Conservation (phyloP, 2,113 vertebrate species). For the Hippopotamus amphibius region DNA sequence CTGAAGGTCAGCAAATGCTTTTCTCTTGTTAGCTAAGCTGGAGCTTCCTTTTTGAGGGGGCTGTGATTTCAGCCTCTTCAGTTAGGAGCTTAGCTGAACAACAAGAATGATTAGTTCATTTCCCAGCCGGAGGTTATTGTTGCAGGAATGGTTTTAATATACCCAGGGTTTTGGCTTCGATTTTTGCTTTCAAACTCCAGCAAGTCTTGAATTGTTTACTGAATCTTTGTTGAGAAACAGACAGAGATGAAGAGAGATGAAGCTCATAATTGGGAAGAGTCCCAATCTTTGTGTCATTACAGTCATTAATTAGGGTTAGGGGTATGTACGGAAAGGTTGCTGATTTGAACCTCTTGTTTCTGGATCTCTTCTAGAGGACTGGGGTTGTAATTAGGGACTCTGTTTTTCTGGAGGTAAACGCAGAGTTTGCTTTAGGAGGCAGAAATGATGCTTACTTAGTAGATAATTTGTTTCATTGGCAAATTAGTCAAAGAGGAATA, state of each 20-base stretch:
- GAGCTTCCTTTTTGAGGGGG: constrained; percentile 83
- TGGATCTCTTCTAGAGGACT: background rate
- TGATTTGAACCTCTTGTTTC: constrained; percentile 56
- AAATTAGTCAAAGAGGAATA: constrained; percentile 41
- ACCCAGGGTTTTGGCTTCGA: constrained; percentile 83
- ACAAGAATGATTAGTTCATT: constrained; percentile 81
- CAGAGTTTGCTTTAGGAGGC: background rate
- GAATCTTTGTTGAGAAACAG: constrained; percentile 77
- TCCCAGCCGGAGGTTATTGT: constrained; percentile 82
- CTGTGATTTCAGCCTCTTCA: constrained; percentile 77
- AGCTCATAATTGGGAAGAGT: constrained; percentile 60
- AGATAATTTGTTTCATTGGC: background rate
- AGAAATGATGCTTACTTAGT: background rate
- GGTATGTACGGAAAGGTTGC: background rate
- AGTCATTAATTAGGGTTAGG: constrained; percentile 69
- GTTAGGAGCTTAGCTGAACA: constrained; percentile 77
- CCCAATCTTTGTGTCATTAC: constrained; percentile 55
- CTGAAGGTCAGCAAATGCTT: constrained; percentile 86
- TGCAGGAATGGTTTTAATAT: constrained; percentile 88
- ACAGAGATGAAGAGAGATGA: background rate
- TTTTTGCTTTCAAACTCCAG: constrained; percentile 83
- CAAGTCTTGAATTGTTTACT: constrained; percentile 88
- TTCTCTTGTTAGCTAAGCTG: constrained; percentile 81
- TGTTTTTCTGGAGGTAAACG: background rate
- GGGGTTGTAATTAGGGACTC: background rate